phyloP scores from a whole-genome alignment of 2,113 vertebrate species.

The Mustela nigripes region DNA sequence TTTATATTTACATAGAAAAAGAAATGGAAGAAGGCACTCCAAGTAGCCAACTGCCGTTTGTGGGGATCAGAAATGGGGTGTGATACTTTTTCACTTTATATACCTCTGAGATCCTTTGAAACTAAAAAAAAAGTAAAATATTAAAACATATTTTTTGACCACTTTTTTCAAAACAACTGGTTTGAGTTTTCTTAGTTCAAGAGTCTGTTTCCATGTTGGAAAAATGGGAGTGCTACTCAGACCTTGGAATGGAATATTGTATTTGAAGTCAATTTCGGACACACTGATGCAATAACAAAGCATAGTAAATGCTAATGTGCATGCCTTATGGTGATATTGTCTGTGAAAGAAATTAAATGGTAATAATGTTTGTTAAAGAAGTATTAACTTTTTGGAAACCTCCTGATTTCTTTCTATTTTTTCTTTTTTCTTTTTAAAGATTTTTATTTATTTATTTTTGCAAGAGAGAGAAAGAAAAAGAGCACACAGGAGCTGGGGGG shows the following conservation, averaged over 20 bases:
- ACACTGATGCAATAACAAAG: background rate
- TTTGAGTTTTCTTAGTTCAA: conserved; percentile 47
- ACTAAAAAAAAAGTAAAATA: conserved; percentile 22
- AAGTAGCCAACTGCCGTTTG: background rate
- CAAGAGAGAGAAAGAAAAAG: background rate
- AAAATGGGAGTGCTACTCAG: background rate
- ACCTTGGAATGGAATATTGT: background rate
- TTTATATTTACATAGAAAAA: conserved; percentile 24
- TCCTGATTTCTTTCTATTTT: background rate
- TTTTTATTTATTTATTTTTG: background rate
- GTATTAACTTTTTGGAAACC: conserved; percentile 22
- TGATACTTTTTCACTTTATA: background rate
- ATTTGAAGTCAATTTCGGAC: conserved; percentile 17
- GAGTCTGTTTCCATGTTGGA: background rate
- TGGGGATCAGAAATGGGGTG: background rate
- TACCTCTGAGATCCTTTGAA: background rate
- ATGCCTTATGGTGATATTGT: background rate
- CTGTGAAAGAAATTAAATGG: conserved; percentile 21
- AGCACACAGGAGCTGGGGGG: rapidly evolving
- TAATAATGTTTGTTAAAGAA: conserved; percentile 38
- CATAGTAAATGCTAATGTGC: background rate
- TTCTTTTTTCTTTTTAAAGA: background rate
- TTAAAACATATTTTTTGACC: conserved; percentile 12
- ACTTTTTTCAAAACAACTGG: conserved; percentile 8
- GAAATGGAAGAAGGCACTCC: background rate